Conservation (phyloP, 2,113 vertebrate genomes). For the Petrocephalus zakoni region DNA sequence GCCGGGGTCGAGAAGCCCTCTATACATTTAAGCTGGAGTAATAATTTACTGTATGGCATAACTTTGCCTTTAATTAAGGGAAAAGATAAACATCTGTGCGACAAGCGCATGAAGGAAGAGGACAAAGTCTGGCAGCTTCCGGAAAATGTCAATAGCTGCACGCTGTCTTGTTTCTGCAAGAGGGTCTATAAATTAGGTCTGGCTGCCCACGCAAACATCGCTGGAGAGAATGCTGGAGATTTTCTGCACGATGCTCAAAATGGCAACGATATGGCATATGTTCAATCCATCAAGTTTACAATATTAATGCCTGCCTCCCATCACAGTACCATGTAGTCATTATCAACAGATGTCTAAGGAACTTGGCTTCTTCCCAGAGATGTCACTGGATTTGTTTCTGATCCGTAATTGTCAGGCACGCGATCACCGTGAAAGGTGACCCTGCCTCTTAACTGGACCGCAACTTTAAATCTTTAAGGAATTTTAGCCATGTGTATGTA, state of each 20-base stretch:
- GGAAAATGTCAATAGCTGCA: constrained; percentile 10
- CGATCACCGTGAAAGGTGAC: background rate
- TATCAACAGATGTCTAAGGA: background rate
- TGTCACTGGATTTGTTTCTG: background rate
- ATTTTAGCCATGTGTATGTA: background rate
- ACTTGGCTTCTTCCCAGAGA: background rate
- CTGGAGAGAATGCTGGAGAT: background rate
- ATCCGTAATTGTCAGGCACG: background rate
- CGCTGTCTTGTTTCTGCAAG: background rate
- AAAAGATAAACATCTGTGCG: background rate
- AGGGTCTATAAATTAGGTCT: background rate
- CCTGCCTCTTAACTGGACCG: background rate
- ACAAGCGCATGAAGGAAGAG: background rate
- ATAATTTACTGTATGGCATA: background rate
- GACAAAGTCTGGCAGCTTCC: background rate
- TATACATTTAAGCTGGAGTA: background rate
- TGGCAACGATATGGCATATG: background rate
- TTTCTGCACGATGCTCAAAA: background rate
- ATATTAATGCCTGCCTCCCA: background rate
- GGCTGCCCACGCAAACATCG: background rate
- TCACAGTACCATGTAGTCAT: background rate
- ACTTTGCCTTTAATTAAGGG: background rate
- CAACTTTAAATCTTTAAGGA: background rate
- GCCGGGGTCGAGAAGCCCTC: background rate
- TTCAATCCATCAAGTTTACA: background rate